Base-by-base conservation (phyloP, 2,888 invertebrate genomes). In the Conistra vaccinii region DNA sequence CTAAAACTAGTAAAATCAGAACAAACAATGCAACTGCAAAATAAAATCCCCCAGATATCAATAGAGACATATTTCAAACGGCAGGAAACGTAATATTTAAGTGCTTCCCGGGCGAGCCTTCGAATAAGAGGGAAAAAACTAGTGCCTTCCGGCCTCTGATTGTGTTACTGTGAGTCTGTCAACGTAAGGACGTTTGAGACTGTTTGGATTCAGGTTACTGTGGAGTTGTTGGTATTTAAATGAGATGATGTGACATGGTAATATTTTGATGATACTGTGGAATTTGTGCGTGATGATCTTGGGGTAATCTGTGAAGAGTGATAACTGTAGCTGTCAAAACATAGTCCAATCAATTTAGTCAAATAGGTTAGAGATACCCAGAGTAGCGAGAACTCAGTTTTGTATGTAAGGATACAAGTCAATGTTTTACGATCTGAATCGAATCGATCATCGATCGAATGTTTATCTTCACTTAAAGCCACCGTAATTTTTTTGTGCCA, bases 71-170 rank as follows among this genome's bases (percentile, higher is more conserved):
- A 80, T 84, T 83, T 83, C 78, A 83, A 80, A 84, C 69, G 76
- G 62, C 68, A 80, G 86, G 86, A 86, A 86, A 83, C 78, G 76
- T 84, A 84, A 84, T 86, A 78, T 86, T 80, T 84, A 83, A 86
- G 85, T 85, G 73, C 80, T 86, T 86, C 85, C 86, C 60, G 78
- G 72, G 65, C 73, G 65, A 61, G 74, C 68, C 73, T 71, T 68
- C 76, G 67, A 76, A 84, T 78, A 75, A 77, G 73, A 48, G 69
- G 45, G 53, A 76, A 85, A 85, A 86, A 84, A 73, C 76, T 80
- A 83, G 73, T 61, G 84, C 73, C 75, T 83, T 84, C 86, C 85
- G 80, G 84, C 74, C 53, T 62, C 35, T 83, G 84, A 86, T 86
- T 84, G 86, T 80, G 83, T 86, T 86, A 86, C 76, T 26, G 48